Percentiles rank a stretch among this genome's conserved stretches.
Conservation (phyloP, 2,888 invertebrate genomes). For the Lottia gigantea region DNA sequence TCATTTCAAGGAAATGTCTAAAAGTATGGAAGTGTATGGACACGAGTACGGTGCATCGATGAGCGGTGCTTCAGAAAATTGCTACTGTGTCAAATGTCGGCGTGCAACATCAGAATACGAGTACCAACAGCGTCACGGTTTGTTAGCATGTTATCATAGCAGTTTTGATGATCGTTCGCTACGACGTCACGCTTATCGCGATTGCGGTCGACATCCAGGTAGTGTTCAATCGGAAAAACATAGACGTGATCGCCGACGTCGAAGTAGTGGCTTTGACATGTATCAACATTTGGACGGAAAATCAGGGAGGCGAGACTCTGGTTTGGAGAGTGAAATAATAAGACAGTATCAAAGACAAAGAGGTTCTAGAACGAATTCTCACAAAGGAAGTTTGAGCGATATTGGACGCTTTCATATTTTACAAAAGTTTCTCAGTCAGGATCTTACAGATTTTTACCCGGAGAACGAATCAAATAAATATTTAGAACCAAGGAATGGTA, state of each 20-base stretch:
- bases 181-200: background rate
- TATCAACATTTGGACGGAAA: slow-evolving; percentile 5
- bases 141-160: background rate
- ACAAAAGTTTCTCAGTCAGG: slow-evolving; percentile 1
- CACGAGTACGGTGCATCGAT: too few relatives aligned
- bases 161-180: slow-evolving; percentile 1
- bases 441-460: background rate
- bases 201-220: background rate
- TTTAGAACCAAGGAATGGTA: background rate
- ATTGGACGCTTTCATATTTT: background rate
- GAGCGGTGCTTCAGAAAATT: too few relatives aligned
- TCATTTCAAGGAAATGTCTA: background rate
- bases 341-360: background rate
- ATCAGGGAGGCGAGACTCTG: slow-evolving; percentile 2
- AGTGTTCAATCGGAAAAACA: background rate
- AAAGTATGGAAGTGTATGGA: slow-evolving; percentile 2
- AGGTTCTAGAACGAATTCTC: background rate
- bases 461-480: background rate
- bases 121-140: background rate
- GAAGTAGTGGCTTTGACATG: background rate
- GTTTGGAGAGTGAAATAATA: background rate
- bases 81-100: background rate
- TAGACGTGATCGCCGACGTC: background rate
- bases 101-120: background rate
- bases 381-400: background rate